Evolutionary conservation across 2,888 invertebrate genomes (phyloP).

Genomic region (Amiota communis): DNA sequence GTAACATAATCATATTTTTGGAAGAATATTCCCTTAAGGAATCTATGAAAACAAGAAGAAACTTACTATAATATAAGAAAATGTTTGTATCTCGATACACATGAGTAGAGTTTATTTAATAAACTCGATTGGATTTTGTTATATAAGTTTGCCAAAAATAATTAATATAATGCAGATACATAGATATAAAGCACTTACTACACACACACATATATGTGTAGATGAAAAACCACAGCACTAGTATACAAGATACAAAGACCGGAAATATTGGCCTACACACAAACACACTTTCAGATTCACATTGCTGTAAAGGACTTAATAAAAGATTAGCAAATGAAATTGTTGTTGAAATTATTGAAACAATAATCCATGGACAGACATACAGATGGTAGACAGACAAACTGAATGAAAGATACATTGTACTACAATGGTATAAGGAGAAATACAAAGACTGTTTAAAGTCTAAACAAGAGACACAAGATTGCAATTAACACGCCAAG

Average conservation of each 20-base stretch:
- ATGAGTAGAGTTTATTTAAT: constrained; percentile 7
- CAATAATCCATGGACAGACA: neutral
- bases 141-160: constrained; percentile 27
- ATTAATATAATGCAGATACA: constrained; percentile 12
- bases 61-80: no score
- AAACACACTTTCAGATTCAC: neutral
- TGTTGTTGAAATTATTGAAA: constrained; percentile 11
- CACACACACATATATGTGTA: no score
- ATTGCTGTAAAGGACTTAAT: neutral
- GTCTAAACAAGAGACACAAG: neutral
- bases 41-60: neutral
- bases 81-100: no score
- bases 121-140: constrained; percentile 23
- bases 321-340: constrained; percentile 16
- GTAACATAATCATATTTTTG: neutral
- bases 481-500: constrained; percentile 23
- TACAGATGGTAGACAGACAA: neutral
- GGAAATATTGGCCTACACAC: neutral
- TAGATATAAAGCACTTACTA: no score
- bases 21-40: constrained; percentile 18
- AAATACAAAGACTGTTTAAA: neutral
- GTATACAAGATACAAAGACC: no score
- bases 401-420: neutral
- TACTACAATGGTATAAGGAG: neutral
- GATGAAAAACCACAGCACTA: no score